Evolutionary conservation across 2,797 vertebrate genomes (phyloP).

Genomic region (Salmo trutta): DNA sequence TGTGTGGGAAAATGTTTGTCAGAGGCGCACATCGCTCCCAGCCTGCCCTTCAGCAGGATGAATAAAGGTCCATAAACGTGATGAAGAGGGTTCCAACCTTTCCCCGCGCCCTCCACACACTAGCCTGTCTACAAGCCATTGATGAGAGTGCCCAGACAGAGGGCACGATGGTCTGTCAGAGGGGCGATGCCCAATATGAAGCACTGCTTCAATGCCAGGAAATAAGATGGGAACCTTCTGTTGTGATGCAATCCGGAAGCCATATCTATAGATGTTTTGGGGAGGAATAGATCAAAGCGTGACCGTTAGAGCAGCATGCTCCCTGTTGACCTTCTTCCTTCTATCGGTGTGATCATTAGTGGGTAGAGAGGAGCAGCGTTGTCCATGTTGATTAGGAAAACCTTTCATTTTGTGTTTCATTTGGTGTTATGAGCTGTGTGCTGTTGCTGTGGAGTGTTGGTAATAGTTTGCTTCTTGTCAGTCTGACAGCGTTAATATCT

Average conservation of each 20-base stretch:
- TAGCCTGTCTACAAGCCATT: neutral
- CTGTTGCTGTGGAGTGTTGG: constrained; percentile 5
- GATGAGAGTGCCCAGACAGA: constrained; percentile 40
- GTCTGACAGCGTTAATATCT: neutral
- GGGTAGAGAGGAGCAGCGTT: constrained; percentile 2
- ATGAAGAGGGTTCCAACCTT: constrained; percentile 67
- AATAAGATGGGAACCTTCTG: constrained; percentile 59
- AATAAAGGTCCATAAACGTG: constrained; percentile 68
- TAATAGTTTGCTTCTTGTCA: constrained; percentile 2
- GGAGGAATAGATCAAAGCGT: constrained; percentile 34
- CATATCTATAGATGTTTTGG: constrained; percentile 38
- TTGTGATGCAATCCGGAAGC: constrained; percentile 42
- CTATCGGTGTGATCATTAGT: constrained; percentile 25
- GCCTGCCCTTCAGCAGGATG: constrained; percentile 51
- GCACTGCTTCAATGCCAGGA: constrained; percentile 48
- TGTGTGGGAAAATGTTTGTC: constrained; percentile 28
- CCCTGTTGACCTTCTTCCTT: constrained; percentile 24
- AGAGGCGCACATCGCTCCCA: constrained; percentile 2
- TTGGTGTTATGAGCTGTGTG: neutral
- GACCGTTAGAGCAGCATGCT: constrained; percentile 32
- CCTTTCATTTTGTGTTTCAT: neutral
- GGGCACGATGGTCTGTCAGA: neutral
- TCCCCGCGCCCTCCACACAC: constrained; percentile 3
- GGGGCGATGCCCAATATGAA: constrained; percentile 40
- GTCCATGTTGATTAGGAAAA: constrained; percentile 19